phyloP scores from a whole-genome alignment of 2,113 vertebrate genomes.

The Mirounga angustirostris region DNA sequence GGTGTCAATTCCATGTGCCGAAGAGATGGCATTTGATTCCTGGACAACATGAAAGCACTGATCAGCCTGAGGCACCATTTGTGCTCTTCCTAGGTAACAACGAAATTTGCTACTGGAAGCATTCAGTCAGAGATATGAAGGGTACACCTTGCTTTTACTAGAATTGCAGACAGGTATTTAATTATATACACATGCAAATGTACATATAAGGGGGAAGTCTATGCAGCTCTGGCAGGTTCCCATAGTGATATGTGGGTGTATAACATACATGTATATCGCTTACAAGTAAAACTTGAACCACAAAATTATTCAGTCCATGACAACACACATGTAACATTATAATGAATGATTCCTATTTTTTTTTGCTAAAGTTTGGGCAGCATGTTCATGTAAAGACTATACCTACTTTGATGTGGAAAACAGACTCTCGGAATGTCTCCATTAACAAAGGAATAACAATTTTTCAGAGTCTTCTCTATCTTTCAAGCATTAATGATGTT shows the following conservation, averaged over 20 bases:
- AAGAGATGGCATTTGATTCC: background rate
- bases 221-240: background rate
- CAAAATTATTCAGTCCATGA: background rate
- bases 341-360: background rate
- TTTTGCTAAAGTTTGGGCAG: background rate
- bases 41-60: background rate
- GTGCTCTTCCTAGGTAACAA: slow-evolving; percentile 36
- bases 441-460: background rate
- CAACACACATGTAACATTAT: background rate
- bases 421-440: background rate
- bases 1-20: slow-evolving; percentile 26
- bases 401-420: background rate
- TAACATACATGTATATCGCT: background rate
- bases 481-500: slow-evolving; percentile 26
- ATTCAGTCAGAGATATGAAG: background rate
- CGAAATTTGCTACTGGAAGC: background rate
- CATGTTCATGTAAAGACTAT: slow-evolving; percentile 42
- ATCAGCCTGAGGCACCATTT: slow-evolving; percentile 4
- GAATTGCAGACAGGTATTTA: background rate
- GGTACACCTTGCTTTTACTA: background rate
- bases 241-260: background rate
- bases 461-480: background rate
- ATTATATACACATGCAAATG: background rate
- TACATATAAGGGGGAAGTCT: background rate
- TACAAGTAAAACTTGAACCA: background rate